These are phyloP conservation scores for Melanotaenia boesemani DNA, from an alignment of 2,797 vertebrate genomes.

Conservation along the genomic window DNA sequence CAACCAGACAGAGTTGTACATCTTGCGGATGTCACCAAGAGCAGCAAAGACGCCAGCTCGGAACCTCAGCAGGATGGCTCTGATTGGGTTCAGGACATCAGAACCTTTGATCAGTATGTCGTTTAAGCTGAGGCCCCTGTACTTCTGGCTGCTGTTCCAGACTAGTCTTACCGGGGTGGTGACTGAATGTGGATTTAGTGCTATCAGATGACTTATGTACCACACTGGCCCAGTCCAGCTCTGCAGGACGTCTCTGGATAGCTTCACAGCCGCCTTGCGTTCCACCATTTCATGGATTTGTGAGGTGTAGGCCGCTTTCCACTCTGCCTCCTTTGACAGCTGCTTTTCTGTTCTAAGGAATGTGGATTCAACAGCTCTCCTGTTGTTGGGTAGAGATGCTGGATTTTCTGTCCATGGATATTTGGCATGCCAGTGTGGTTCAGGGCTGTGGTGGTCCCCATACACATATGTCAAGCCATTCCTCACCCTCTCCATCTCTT, in stretches of 20 bases:
- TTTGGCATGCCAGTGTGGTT: slow-evolving; percentile 1
- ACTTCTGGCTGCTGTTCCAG: no score
- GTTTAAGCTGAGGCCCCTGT: slow-evolving; percentile 27
- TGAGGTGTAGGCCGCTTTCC: slow-evolving; percentile 10
- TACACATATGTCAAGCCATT: neutral
- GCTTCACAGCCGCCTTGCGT: slow-evolving; percentile 20
- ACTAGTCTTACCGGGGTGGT: no score
- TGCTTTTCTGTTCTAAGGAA: neutral
- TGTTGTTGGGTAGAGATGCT: neutral
- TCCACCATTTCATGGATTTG: slow-evolving; percentile 47
- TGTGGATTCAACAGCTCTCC: neutral
- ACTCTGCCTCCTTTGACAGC: slow-evolving; percentile 21
- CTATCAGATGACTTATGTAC: no score
- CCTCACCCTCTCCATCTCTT: neutral
- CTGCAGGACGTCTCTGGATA: neutral
- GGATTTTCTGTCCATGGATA: neutral
- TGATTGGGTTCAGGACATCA: slow-evolving; percentile 40
- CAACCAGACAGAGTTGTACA: slow-evolving; percentile 41
- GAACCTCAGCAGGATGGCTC: slow-evolving; percentile 33
- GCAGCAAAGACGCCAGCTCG: slow-evolving; percentile 17
- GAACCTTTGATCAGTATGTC: slow-evolving; percentile 36
- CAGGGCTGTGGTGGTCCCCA: neutral
- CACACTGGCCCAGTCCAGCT: no score
- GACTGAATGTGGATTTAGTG: no score
- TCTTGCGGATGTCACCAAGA: slow-evolving; percentile 42